Evolutionary conservation across 1,140 invertebrate genomes (phyloP).

Genomic region (Araneus ventricosus): DNA sequence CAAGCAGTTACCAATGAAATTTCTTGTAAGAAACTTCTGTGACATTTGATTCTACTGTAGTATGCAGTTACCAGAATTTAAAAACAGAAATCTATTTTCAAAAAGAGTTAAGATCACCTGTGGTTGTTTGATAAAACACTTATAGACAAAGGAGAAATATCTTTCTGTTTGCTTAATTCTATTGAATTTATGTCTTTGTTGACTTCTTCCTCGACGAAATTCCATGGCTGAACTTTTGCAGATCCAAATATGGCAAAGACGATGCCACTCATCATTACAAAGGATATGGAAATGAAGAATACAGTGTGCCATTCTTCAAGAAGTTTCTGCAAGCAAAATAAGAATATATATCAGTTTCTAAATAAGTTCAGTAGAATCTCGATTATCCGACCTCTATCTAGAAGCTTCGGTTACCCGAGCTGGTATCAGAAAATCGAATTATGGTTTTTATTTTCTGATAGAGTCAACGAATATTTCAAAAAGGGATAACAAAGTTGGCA

Average conservation of each 20-base stretch:
- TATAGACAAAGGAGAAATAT: background rate
- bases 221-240: constrained; percentile 71
- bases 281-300: constrained; percentile 59
- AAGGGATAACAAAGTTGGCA: too few relatives aligned
- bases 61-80: background rate
- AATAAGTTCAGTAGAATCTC: too few relatives aligned
- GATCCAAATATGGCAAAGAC: constrained; percentile 70
- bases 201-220: background rate
- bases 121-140: background rate
- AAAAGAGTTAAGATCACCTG: background rate
- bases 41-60: background rate
- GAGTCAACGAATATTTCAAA: too few relatives aligned
- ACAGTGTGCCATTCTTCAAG: constrained; percentile 56
- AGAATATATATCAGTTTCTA: background rate
- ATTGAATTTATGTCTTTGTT: background rate
- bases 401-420: too few relatives aligned
- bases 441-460: too few relatives aligned
- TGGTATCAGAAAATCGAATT: too few relatives aligned
- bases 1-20: background rate
- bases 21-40: background rate
- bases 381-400: too few relatives aligned
- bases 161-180: background rate
- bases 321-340: background rate
- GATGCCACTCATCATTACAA: constrained; percentile 27
- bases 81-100: background rate